These are phyloP conservation scores for Acanthosoma haemorrhoidale DNA, from an alignment of 2,888 invertebrate species.

Conservation along the genomic window DNA sequence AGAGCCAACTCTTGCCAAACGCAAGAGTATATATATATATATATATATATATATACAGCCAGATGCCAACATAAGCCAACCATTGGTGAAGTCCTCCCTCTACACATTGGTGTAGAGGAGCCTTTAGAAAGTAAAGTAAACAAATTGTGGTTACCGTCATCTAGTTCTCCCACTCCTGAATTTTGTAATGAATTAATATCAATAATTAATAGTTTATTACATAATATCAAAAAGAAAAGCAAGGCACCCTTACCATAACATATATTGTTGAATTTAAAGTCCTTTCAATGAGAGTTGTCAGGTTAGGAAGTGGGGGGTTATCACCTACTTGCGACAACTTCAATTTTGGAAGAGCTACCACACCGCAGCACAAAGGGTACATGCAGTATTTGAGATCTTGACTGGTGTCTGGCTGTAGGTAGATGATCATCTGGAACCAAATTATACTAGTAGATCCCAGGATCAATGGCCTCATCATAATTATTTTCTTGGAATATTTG, in stretches of 20 bases:
- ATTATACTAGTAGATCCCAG: neutral
- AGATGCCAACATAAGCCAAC: too few relatives aligned
- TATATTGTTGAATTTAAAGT: conserved; percentile 61
- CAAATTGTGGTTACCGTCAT: too few relatives aligned
- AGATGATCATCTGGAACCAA: conserved; percentile 46
- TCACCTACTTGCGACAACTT: conserved; percentile 49
- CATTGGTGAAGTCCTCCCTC: too few relatives aligned
- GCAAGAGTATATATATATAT: too few relatives aligned
- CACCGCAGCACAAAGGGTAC: conserved; percentile 70
- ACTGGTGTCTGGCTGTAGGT: conserved; percentile 55
- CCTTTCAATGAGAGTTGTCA: conserved; percentile 52
- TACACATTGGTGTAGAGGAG: too few relatives aligned
- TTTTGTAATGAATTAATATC: neutral
- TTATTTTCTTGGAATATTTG: too few relatives aligned
- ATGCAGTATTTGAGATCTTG: conserved; percentile 68
- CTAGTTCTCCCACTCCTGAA: too few relatives aligned
- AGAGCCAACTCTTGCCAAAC: too few relatives aligned
- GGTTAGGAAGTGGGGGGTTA: conserved; percentile 44
- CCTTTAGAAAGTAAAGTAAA: too few relatives aligned
- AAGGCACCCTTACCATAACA: conserved; percentile 52
- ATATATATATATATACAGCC: too few relatives aligned
- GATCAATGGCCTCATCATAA: too few relatives aligned
- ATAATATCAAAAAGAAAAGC: neutral
- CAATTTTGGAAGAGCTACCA: conserved; percentile 60
- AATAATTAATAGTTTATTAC: neutral